Evolutionary conservation across 1,140 invertebrate genomes (phyloP), one percentile per base, ranked within the genome.

Genomic region (Danaus melanippus): DNA sequence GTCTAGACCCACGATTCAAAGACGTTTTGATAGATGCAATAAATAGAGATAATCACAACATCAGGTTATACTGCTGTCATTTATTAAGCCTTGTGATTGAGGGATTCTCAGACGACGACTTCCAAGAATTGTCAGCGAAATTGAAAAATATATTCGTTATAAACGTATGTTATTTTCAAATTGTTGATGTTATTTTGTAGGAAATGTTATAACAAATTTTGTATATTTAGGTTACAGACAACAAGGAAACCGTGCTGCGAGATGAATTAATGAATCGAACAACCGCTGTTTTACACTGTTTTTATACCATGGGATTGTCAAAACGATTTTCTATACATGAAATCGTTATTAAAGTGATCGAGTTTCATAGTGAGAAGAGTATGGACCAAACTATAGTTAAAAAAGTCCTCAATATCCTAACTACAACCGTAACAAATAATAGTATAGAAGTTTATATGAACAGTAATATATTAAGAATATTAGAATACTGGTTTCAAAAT

Each of bases 231-330:
- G 59, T 81, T 9, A 48, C 70, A 12, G 69, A 72, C 15, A 61
- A 63, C 48, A 64, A 72, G 10, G 72, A 79, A 49, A 55, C 58
- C 6, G 60, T 79, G 46, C 44, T 83, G 42, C 77, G 75, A 67
- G 84, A 88, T 50, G 86, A 88, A 67, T 71, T 71, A 41, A 60
- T 64, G 2, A 87, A 88, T 60, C 71, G 84, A 61, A 81, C 84
- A 12, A 63, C 65, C 0, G 79, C 81, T 2, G 62, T 86, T 15
- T 62, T 86, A 9, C 83, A 86, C 42, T 71, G 67, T 39, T 79
- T 73, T 39, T 63, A 69, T 10, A 62, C 67, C 6, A 53, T 87
- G 10, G 74, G 76, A 2, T 63, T 67, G 41, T 58, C 66, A 12
- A 74, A 71, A 47, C 64, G 59, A 11, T 62, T 65, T 4, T 52